Evolutionary conservation across 2,797 vertebrate genomes (phyloP), one percentile per base, ranked within the genome.

Genomic region (Hipposideros larvatus): DNA sequence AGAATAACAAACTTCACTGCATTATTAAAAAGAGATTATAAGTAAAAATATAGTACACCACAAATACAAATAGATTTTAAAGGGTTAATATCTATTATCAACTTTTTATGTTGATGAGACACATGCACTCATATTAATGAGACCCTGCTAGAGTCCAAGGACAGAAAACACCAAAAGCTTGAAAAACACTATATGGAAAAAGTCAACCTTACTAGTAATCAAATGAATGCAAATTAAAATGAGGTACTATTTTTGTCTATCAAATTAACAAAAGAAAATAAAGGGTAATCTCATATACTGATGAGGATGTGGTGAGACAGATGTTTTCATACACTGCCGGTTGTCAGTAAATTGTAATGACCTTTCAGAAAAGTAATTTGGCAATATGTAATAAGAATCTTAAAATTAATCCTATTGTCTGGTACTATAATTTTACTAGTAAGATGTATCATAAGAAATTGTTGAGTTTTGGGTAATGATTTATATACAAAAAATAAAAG

Each of bases 201-300:
- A 51, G 80, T 95, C 66, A 89, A 1, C 68, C 86, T 91, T 78
- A 65, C 78, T 93, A 74, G 91, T 75, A 97, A 96, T 65, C 97
- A 98, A 97, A 97, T 97, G 92, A 93, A 97, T 96, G 94, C 93
- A 97, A 98, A 98, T 91, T 93, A 80, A 97, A 97, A 93, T 91
- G 75, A 93, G 91, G 82, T 73, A 93, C 14, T 53, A 43, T 68
- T 87, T 97, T 97, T 97, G 97, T 71, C 89, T 97, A 82, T 57
- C 97, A 98, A 98, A 98, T 96, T 89, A 96, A 79, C 34, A 48
- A 96, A 96, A 96, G 91, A 90, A 96, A 95, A 96, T 94, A 85
- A 95, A 96, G 93, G 61, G 41, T 77, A 80, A 92, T 95, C 37
- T 51, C 18, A 77, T 88, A 70, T 63, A 46, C 74, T 74, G 11